Percentiles rank a stretch among this genome's conserved stretches.
phyloP scores from a whole-genome alignment of 1,140 invertebrate species.

The Idris sp. region DNA sequence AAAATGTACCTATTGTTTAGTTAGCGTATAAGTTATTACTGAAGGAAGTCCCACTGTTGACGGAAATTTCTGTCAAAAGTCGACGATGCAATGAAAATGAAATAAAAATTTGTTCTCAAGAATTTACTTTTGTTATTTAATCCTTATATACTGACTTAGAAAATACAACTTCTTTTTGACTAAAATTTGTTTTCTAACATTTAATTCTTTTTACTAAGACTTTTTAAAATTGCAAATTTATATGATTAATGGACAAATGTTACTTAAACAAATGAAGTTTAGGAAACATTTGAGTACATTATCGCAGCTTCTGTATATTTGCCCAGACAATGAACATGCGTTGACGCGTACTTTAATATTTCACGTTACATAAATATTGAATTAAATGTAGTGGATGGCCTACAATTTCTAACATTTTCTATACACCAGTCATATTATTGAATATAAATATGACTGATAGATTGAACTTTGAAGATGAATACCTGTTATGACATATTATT shows the following conservation, averaged over 20 bases:
- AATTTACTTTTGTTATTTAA: constrained; percentile 17
- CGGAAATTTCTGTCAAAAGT: constrained; percentile 30
- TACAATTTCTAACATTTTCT: constrained; percentile 20
- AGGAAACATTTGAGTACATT: too few relatives aligned
- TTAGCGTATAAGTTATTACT: constrained; percentile 44
- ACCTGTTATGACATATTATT: too few relatives aligned
- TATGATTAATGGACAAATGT: too few relatives aligned
- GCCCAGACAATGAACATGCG: constrained; percentile 46
- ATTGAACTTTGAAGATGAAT: too few relatives aligned
- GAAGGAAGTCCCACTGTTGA: constrained; percentile 30
- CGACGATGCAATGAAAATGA: constrained; percentile 48
- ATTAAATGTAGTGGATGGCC: constrained; percentile 15
- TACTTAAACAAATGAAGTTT: too few relatives aligned
- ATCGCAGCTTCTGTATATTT: constrained; percentile 46
- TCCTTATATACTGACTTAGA: too few relatives aligned
- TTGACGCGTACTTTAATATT: constrained; percentile 10
- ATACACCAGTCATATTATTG: too few relatives aligned
- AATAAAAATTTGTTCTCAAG: constrained; percentile 66
- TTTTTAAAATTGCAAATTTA: too few relatives aligned
- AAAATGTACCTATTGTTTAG: constrained; percentile 52
- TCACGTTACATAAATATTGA: constrained; percentile 37
- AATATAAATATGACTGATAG: too few relatives aligned
- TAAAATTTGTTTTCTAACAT: too few relatives aligned
- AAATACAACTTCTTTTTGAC: too few relatives aligned
- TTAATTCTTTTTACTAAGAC: too few relatives aligned